Conservation (phyloP, 2,888 invertebrate species). For the Sabatieria punctata region DNA sequence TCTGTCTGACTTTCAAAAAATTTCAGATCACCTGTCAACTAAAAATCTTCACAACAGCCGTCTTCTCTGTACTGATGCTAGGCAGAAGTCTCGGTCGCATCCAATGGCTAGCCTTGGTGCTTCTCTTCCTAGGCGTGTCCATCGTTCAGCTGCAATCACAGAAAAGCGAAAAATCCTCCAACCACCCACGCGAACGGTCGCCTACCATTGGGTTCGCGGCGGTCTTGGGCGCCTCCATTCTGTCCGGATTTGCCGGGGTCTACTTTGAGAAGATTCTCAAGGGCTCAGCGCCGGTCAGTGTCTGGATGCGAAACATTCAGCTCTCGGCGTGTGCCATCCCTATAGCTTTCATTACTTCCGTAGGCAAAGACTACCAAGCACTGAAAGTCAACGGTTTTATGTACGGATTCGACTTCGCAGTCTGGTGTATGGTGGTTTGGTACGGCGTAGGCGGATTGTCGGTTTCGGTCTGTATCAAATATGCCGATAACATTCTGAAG, state of each 20-base stretch:
- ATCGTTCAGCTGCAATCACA: conserved; percentile 35
- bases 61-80: conserved; percentile 38
- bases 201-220: conserved; percentile 49
- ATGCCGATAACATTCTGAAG: conserved; percentile 93
- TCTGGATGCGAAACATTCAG: conserved; percentile 96
- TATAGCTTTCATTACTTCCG: conserved; percentile 49
- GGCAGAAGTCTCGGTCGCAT: conserved; percentile 30
- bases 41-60: conserved; percentile 40
- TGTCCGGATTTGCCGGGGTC: conserved; percentile 93
- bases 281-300: conserved; percentile 51
- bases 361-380: conserved; percentile 4
- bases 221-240: conserved; percentile 64
- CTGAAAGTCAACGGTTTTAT: conserved; percentile 53
- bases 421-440: conserved; percentile 56
- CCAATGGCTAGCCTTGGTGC: conserved; percentile 37
- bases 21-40: conserved; percentile 40
- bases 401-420: conserved; percentile 41
- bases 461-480: conserved; percentile 93
- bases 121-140: conserved; percentile 37
- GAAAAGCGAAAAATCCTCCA: neutral
- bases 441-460: conserved; percentile 89
- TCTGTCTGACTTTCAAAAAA: too few species aligned
- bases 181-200: conserved; percentile 1
- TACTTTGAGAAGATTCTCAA: conserved; percentile 97
- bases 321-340: conserved; percentile 77